These are phyloP conservation scores for Drosophila demipolita DNA, from an alignment of 2,888 invertebrate genomes.

Conservation along the genomic window DNA sequence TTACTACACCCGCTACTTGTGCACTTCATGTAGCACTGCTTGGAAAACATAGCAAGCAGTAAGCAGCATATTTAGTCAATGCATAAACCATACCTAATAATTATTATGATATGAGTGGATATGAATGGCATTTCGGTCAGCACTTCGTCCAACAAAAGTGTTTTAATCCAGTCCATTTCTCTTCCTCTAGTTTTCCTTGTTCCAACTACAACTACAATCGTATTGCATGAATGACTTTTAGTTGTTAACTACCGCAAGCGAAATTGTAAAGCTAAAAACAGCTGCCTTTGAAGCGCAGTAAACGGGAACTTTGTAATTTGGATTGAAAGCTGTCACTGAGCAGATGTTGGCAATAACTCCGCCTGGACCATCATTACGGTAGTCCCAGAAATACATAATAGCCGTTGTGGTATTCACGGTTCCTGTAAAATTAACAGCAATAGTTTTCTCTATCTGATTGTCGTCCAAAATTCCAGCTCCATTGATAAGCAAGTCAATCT, in stretches of 20 bases:
- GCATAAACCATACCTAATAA: too few species aligned
- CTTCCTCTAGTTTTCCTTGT: too few species aligned
- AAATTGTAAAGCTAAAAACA: constrained; percentile 83
- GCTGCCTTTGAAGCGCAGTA: constrained; percentile 84
- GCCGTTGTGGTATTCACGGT: constrained; percentile 75
- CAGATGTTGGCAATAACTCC: constrained; percentile 84
- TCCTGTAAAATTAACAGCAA: constrained; percentile 71
- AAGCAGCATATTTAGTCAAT: too few species aligned
- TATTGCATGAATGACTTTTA: too few species aligned
- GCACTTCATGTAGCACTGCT: too few species aligned
- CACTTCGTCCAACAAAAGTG: too few species aligned
- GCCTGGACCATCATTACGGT: constrained; percentile 83
- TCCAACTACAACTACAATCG: too few species aligned
- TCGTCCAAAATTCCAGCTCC: constrained; percentile 75
- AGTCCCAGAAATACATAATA: constrained; percentile 84
- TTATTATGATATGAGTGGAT: too few species aligned
- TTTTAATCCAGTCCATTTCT: too few species aligned
- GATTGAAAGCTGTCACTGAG: constrained; percentile 80
- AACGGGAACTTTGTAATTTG: constrained; percentile 75
- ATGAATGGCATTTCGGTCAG: too few species aligned
- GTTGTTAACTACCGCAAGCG: constrained; percentile 72
- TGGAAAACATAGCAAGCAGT: too few species aligned
- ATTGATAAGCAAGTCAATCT: constrained; percentile 76
- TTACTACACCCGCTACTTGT: too few species aligned
- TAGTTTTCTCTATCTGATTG: constrained; percentile 66